Base-by-base conservation (phyloP, 2,797 vertebrate genomes). In the Typhlichthys eigenmanni region DNA sequence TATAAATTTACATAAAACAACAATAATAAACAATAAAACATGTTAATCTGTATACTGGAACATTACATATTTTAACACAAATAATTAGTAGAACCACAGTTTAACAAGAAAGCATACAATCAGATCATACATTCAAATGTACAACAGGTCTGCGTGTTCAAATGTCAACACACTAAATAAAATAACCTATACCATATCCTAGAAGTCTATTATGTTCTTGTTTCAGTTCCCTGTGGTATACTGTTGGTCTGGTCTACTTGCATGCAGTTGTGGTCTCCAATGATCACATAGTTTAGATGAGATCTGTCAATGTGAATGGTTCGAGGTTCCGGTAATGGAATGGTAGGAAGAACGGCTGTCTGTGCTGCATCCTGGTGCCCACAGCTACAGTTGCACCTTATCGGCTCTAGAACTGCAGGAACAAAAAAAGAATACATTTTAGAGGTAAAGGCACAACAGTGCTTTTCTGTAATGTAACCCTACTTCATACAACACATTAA, bases 211-310 rank as follows among this genome's bases (percentile, higher is more conserved):
- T 19, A 6, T 19, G 13, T 17, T 8, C 57, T 45, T 54, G 75
- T 47, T 51, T 60, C 66, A 58, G 32, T 10, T 38, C 32, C 57
- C 19, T 17, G 24, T 0, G 60, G 67, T 0, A 5, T 62, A 45
- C 14, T 24, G 8, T 47, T 45, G 13, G 16, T 64, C 55, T 65
- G 60, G 4, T 77, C 78, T 16, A 82, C 62, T 0, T 67, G 64
- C 91, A 93, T 87, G 62, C 61, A 75, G 75, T 91, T 93, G 67
- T 88, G 73, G 77, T 93, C 78, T 38, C 92, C 92, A 9, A 93
- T 89, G 71, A 90, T 90, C 68, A 90, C 89, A 45, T 62, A 89
- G 64, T 74, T 85, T 48, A 93, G 66, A 5, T 63, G 47, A 1
- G 90, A 92, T 57, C 75, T 43, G 2, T 81, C 32, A 43, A 93